Base-by-base conservation (phyloP, 2,113 vertebrate genomes). In the Chrysemys picta region DNA sequence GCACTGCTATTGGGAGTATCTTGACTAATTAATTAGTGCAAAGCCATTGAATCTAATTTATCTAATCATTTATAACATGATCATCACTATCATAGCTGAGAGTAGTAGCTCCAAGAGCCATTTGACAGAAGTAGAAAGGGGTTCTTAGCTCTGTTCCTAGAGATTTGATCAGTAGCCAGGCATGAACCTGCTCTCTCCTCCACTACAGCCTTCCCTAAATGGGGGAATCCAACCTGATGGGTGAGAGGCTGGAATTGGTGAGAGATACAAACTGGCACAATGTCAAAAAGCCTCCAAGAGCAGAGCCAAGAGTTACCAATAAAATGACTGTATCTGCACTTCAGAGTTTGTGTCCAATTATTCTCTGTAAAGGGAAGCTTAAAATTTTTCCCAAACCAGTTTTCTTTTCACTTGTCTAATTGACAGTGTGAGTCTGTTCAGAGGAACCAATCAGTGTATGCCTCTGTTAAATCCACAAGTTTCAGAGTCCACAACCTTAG, bases 61-160 rank as follows among this genome's bases (percentile, higher is more conserved):
- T 82, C 29, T 69, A 95, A 92, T 89, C 78, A 45, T 38, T 91
- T 94, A 90, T 65, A 16, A 88, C 65, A 90, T 94, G 92, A 89
- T 82, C 83, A 89, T 92, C 14, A 83, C 86, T 75, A 75, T 45
- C 22, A 75, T 76, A 45, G 35, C 47, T 3, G 47, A 27, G 59
- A 96, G 21, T 89, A 84, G 25, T 65, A 85, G 50, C 79, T 27
- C 54, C 31, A 90, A 75, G 7, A 89, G 82, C 88, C 9, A 92
- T 88, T 59, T 89, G 1, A 75, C 72, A 50, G 53, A 94, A 82
- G 35, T 85, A 53, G 89, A 76, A 53, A 80, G 19, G 5, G 5
- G 42, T 54, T 82, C 78, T 88, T 31, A 35, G 42, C 31, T 87
- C 56, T 86, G 47, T 52, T 81, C 82, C 84, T 54, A 59, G 49